Evolutionary conservation across 2,888 invertebrate genomes (phyloP).

Genomic region (Galeruca laticollis): DNA sequence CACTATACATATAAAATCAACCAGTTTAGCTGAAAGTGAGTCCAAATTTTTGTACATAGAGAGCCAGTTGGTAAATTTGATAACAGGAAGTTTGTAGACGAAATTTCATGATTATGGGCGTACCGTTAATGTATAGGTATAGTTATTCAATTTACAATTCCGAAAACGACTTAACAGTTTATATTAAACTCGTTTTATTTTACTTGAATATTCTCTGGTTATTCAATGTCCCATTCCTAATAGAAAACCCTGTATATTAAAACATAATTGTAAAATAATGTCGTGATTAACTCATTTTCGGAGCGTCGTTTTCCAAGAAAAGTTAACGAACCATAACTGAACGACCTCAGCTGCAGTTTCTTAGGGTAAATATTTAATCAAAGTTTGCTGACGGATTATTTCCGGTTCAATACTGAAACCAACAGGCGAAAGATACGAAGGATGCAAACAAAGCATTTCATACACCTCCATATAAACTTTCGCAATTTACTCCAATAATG

Average conservation of each 20-base stretch:
- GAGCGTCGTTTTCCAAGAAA: neutral
- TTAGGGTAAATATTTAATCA: conserved; percentile 35
- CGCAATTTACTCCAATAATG: conserved; percentile 30
- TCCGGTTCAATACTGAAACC: conserved; percentile 33
- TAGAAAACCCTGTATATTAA: neutral
- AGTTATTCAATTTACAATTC: no score
- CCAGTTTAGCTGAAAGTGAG: no score
- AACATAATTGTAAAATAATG: neutral
- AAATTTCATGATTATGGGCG: no score
- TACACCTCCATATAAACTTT: conserved; percentile 20
- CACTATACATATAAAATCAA: no score
- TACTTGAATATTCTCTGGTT: no score
- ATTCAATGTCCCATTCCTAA: neutral
- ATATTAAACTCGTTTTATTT: no score
- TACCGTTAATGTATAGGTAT: no score
- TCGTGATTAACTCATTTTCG: neutral
- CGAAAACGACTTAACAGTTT: no score
- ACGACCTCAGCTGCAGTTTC: conserved; percentile 35
- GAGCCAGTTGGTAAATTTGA: no score
- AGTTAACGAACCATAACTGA: neutral
- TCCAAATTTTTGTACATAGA: no score
- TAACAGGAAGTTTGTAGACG: no score
- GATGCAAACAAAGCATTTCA: conserved; percentile 20
- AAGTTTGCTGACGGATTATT: conserved; percentile 30
- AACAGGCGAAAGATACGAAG: conserved; percentile 21